Evolutionary conservation across 1,140 invertebrate species (phyloP), one percentile per base, ranked within the genome.

Genomic region (Papilio polyxenes): DNA sequence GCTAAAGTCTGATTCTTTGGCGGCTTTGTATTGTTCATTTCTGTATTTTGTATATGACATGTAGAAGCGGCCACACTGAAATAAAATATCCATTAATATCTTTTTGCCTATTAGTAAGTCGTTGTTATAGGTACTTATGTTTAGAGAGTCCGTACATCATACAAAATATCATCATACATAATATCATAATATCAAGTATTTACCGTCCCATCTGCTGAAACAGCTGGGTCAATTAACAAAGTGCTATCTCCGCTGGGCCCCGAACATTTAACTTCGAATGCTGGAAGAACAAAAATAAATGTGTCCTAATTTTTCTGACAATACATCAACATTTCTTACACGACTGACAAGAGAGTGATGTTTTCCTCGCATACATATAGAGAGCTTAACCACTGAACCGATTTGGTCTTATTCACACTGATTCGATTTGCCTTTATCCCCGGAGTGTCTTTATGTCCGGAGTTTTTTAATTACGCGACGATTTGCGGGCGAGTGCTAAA

Each of bases 161-260:
- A 44, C 40, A 44, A n/a, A n/a, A n/a, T n/a, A n/a, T n/a, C n/a
- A n/a, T n/a, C n/a, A n/a, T n/a, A n/a, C n/a, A n/a, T n/a, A n/a
- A n/a, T n/a, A n/a, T n/a, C n/a, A n/a, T n/a, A n/a, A n/a, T n/a
- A n/a, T n/a, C n/a, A n/a, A n/a, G n/a, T n/a, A 75, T 49, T 75
- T 75, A 75, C 74, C 40, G 44, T 44, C 49, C 74, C 74, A 48
- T 75, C 74, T n/a, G 74, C 74, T 75, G 74, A 75, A 20, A 75
- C 10, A 49, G 74, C 74, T n/a, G 74, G 74, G n/a, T 75, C 74
- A 17, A 75, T 49, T 20, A 75, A 75, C 44, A 48, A n/a, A 44
- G 74, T 44, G n/a, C 74, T 75, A 17, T 48, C 74, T 3, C 40
- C 74, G 8, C 74, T 75, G 6, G 74, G 74, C 23, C 74, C 74